Percentiles rank a stretch among this genome's conserved stretches.
These are phyloP conservation scores for Clamator glandarius DNA, from an alignment of 2,797 vertebrate species.

Conservation along the genomic window DNA sequence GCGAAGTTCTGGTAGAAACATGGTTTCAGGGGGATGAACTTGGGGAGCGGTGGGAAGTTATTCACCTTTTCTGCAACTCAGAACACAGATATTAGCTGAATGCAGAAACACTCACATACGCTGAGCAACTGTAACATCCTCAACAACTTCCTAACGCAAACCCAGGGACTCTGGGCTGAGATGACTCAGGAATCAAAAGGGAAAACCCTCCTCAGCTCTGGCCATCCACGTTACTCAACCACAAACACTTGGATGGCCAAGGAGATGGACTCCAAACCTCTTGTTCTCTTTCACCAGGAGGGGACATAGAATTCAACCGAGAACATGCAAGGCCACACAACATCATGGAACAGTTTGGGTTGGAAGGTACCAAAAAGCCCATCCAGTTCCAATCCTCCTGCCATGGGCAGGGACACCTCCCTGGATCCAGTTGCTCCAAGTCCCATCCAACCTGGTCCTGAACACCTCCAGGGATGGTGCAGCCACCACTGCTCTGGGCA, in stretches of 20 bases:
- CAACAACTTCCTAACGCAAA: neutral
- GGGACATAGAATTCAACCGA: neutral
- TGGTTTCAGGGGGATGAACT: conserved; percentile 87
- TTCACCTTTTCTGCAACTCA: conserved; percentile 84
- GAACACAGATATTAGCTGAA: neutral
- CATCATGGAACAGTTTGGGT: no score
- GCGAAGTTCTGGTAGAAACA: conserved; percentile 96
- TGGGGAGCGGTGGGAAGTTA: conserved; percentile 93
- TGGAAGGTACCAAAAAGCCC: no score
- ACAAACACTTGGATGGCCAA: no score
- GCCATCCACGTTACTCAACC: neutral
- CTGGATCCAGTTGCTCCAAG: no score
- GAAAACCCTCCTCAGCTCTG: neutral
- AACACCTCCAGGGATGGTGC: no score
- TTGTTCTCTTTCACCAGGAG: neutral
- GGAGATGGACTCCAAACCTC: neutral
- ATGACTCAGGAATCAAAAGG: neutral
- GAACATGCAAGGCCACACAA: no score
- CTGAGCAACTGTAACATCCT: neutral
- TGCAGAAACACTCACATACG: neutral
- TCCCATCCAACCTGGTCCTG: no score
- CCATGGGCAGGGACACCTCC: no score
- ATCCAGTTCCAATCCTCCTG: no score
- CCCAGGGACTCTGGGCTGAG: fast-evolving
- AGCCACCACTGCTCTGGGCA: no score